Evolutionary conservation across 2,797 vertebrate species (phyloP), one percentile per base, ranked within the genome.

Genomic region (Parotocinclus haroldoi): DNA sequence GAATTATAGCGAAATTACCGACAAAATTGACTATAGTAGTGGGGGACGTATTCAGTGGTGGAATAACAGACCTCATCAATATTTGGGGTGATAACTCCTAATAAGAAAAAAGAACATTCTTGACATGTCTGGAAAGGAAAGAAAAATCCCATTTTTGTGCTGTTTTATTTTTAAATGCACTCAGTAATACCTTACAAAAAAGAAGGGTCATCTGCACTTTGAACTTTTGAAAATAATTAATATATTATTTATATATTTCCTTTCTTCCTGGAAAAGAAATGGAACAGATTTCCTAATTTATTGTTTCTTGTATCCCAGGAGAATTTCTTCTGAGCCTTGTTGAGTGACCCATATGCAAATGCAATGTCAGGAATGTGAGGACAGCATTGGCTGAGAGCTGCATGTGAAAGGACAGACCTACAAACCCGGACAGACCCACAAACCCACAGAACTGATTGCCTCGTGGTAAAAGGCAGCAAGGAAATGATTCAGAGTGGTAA

Each of bases 321-420:
- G 73, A 62, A 76, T 75, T 78, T 74, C 63, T 59, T 59, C 59
- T 71, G 58, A 38, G 58, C 52, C 54, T 40, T 79, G 75, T 81
- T 78, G 81, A 77, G 62, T 86, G 88, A 89, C 87, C 89, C 87
- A 88, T 85, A 86, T 88, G 84, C 79, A 80, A 81, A 80, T 83
- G 77, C 85, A 88, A 86, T 89, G 86, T 88, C 85, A 89, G 82
- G 80, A 38, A 59, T 79, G 65, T 78, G 67, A 88, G 77, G 76
- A 82, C 73, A 68, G 36, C 74, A 76, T 75, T 72, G 75, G 79
- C 80, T 81, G 80, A 80, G 78, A 83, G 80, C 76, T 54, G 62
- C 68, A 63, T 71, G 68, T 75, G 75, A 71, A 44, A 58, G 17
- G 13, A 59, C n/a, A n/a, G n/a, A n/a, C n/a, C 46, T 14, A 85